Conservation (phyloP, 64 coral and sea anemone species). For the Orbicella faveolata region DNA sequence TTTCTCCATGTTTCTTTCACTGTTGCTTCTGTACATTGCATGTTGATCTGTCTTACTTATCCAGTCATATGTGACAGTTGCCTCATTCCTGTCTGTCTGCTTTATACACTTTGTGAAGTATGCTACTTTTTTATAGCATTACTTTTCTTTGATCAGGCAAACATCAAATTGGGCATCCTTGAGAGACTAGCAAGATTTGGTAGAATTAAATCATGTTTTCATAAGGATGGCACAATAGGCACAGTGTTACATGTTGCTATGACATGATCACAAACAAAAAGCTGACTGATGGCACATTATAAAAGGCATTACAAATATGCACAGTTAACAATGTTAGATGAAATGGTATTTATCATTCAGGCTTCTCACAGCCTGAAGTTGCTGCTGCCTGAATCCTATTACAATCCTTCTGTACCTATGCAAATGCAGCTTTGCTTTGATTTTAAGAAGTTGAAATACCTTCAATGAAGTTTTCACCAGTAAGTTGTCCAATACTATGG, state of each 20-base stretch:
- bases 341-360: no score
- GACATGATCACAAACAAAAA: slow-evolving; percentile 13
- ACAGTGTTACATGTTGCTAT: neutral
- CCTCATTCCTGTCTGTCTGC: neutral
- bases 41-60: neutral
- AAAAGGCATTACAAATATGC: no score
- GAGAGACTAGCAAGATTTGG: slow-evolving; percentile 2
- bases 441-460: no score
- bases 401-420: no score
- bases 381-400: no score
- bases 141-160: neutral
- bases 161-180: neutral
- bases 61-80: neutral
- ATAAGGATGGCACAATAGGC: slow-evolving; percentile 3
- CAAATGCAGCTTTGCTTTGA: no score
- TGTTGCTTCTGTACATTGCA: no score
- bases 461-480: no score
- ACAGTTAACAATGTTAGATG: no score
- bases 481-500: no score
- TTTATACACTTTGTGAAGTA: neutral
- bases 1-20: no score
- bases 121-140: neutral
- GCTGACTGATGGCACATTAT: slow-evolving; percentile 63
- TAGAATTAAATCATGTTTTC: slow-evolving; percentile 29
- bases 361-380: no score